Base-by-base conservation (phyloP, 2,797 vertebrate genomes). In the Corythornis leucogaster region DNA sequence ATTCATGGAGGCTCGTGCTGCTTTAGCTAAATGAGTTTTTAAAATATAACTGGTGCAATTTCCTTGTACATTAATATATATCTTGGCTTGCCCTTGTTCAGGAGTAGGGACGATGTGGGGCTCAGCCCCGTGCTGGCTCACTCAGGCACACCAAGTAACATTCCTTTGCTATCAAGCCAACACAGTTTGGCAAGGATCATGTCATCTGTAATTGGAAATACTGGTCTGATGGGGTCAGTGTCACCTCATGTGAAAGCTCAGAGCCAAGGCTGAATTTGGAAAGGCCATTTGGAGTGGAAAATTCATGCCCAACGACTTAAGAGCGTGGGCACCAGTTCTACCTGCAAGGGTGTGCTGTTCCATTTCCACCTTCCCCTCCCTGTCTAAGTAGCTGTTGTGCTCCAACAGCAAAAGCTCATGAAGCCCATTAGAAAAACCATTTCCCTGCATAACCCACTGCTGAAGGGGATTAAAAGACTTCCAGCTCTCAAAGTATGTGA, bases 1-100 rank as follows among this genome's bases (percentile, higher is more conserved):
- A 96, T 96, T 96, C 93, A 95, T 93, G 48, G 88, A 6, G 18
- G 31, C 81, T 92, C 90, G 76, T 67, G 51, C 83, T 78, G 80
- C 88, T 95, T 95, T 90, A 92, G 83, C 88, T 88, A 96, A 95
- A 95, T 77, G 85, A 88, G 71, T 74, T 90, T 93, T 93, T 94
- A 80, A 20, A 90, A 95, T 94, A 87, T 93, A 95, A 93, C 90
- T 42, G 58, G 81, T 89, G 84, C 86, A 85, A 89, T 95, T 93
- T 91, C 83, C 86, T 75, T 75, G 69, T 78, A 85, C 80, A 35
- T 82, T 91, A 92, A 85, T 88, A 80, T 66, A 89, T 28, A 89
- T 51, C 73, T 92, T 85, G 75, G 40, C 62, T 69, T 85, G 93
- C 31, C 84, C 86, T 94, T 94, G 81, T 6, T 90, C 1, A 0